These are phyloP conservation scores for Labroides dimidiatus DNA, from an alignment of 2,797 vertebrate genomes.

Conservation along the genomic window DNA sequence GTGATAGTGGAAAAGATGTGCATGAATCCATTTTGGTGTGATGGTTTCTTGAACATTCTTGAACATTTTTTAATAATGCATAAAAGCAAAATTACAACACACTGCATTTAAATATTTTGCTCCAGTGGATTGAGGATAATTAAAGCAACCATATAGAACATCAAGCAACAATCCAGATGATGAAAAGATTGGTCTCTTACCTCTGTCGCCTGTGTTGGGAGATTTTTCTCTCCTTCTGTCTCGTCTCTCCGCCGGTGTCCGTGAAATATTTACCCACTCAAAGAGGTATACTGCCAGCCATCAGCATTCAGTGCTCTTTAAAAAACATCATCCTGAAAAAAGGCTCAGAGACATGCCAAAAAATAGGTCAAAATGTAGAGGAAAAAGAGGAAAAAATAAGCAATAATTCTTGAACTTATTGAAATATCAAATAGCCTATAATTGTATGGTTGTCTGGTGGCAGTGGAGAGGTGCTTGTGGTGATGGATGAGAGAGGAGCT, in stretches of 20 bases:
- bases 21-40: constrained; percentile 32
- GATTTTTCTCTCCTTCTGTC: constrained; percentile 63
- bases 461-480: constrained; percentile 80
- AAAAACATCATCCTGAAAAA: constrained; percentile 80
- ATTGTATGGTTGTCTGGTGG: constrained; percentile 75
- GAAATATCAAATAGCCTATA: constrained; percentile 73
- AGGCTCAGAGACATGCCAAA: constrained; percentile 64
- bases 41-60: constrained; percentile 17
- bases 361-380: constrained; percentile 45
- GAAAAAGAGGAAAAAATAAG: constrained; percentile 5
- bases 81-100: not conserved
- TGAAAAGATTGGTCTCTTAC: constrained; percentile 67
- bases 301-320: constrained; percentile 71
- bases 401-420: constrained; percentile 48
- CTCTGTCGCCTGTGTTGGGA: constrained; percentile 66
- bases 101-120: constrained; percentile 14
- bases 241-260: constrained; percentile 56
- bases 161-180: constrained; percentile 25
- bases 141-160: constrained; percentile 32
- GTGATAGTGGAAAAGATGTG: constrained; percentile 25
- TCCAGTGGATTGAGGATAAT: constrained; percentile 16
- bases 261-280: constrained; percentile 80
- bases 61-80: constrained; percentile 22
- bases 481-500: constrained; percentile 80
- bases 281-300: constrained; percentile 67